Base-by-base conservation (phyloP, 2,888 invertebrate species). In the Hoplodrina ambigua region DNA sequence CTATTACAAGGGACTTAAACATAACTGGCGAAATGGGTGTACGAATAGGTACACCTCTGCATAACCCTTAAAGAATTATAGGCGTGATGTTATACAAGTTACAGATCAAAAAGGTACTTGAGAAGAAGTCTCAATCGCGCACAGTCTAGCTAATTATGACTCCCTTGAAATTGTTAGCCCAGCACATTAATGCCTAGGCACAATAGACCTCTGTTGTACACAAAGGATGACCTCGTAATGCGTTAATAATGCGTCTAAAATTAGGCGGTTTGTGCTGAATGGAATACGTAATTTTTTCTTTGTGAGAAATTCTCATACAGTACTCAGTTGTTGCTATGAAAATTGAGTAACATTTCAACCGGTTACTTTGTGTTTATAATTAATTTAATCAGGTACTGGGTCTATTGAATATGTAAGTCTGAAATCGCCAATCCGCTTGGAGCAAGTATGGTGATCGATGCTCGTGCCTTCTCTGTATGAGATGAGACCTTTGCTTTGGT, bases 201-300 rank as follows among this genome's bases (percentile, higher is more conserved):
- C 86, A 85, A 80, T 78, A 71, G 73, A 71, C 66, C 68, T 57
- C 82, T 72, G 74, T 80, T 73, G 59, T 72, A 70, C 85, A 93
- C 93, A 94, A 94, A 93, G 92, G 90, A 89, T 89, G 92, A 82
- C 94, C 94, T 94, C 93, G 92, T 80, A 79, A 86, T 84, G 87
- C 81, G 90, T 87, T 93, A 92, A 92, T 89, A 89, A 89, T 86
- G 86, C 81, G 85, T 85, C 87, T 90, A 89, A 90, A 91, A 90
- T 93, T 93, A 91, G 92, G 91, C 85, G 81, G 82, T 80, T 81
- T 73, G 62, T 68, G 80, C 77, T 87, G 90, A 83, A 77, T 80
- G 68, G 93, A 87, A 93, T 94, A 89, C 89, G 75, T 89, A 89
- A 92, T 90, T 86, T 76, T 72, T 84, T 86, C 87, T 88, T 89